A percentile compares a stretch with the other conserved stretches of the same genome.
Evolutionary conservation across 1,140 invertebrate genomes (phyloP).

Genomic region (Venturia canescens): DNA sequence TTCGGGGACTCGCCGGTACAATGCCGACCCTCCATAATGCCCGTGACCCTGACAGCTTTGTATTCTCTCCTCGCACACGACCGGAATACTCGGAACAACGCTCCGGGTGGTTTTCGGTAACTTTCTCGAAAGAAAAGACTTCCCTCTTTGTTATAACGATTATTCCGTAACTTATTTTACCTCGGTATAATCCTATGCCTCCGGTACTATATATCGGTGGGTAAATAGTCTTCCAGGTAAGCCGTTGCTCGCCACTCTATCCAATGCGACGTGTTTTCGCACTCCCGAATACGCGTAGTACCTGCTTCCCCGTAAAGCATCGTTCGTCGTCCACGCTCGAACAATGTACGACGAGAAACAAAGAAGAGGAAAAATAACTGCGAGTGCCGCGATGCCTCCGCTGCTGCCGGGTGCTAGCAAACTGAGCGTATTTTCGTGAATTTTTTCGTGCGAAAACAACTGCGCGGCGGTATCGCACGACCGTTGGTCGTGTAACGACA

Average conservation of each 20-base stretch:
- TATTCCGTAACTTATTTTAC: too few relatives aligned
- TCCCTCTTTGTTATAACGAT: too few relatives aligned
- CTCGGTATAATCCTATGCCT: too few relatives aligned
- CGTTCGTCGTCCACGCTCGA: neutral
- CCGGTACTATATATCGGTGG: too few relatives aligned
- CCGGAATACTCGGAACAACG: too few relatives aligned
- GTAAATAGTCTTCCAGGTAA: neutral
- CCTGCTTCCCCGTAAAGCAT: neutral
- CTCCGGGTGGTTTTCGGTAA: too few relatives aligned
- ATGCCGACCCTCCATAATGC: too few relatives aligned
- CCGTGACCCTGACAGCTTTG: too few relatives aligned
- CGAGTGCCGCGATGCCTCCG: neutral
- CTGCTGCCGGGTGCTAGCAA: neutral
- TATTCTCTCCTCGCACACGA: too few relatives aligned
- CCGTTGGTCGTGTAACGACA: neutral
- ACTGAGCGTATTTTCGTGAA: neutral
- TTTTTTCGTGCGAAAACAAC: neutral
- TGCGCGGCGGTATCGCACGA: neutral
- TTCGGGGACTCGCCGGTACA: too few relatives aligned
- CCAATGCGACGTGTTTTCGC: neutral
- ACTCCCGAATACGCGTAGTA: neutral
- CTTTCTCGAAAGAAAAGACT: too few relatives aligned
- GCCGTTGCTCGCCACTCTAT: neutral
- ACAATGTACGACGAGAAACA: neutral
- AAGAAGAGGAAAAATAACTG: neutral